A percentile compares a stretch with the other conserved stretches of the same genome.
Evolutionary conservation across 2,888 invertebrate species (phyloP).

Genomic region (Smittia aterrima): DNA sequence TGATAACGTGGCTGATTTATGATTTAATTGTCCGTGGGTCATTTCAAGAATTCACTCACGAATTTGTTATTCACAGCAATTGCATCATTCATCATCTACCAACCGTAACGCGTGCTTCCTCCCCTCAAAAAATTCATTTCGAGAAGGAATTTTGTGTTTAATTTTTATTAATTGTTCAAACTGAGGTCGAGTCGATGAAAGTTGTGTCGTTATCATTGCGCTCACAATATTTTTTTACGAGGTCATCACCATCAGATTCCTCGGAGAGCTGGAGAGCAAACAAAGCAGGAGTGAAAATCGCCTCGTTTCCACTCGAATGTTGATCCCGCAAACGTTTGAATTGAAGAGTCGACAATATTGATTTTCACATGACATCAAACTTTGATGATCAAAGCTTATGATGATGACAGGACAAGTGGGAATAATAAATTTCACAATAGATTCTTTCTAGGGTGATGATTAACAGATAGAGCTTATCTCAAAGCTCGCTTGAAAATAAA

Average conservation of each 20-base stretch:
- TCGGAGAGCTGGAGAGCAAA: not conserved
- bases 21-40: not conserved
- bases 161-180: conserved; percentile 17
- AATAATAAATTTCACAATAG: too few species aligned
- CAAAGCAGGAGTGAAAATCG: not conserved
- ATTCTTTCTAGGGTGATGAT: not conserved
- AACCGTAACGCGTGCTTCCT: not conserved
- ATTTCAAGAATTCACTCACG: not conserved
- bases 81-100: not conserved
- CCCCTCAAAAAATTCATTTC: not conserved
- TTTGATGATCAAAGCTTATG: too few species aligned
- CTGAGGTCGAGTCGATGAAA: not conserved
- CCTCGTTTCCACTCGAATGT: not conserved
- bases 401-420: too few species aligned
- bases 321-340: too few species aligned
- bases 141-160: not conserved
- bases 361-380: too few species aligned
- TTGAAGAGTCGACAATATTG: too few species aligned
- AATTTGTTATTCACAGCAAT: not conserved
- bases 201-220: not conserved
- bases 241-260: conserved; percentile 6
- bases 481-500: not conserved
- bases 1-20: not conserved
- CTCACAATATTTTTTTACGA: conserved; percentile 23
- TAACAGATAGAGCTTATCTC: not conserved